These are phyloP conservation scores for Drepanosiphum platanoidis DNA, from an alignment of 2,888 invertebrate species.

Conservation along the genomic window DNA sequence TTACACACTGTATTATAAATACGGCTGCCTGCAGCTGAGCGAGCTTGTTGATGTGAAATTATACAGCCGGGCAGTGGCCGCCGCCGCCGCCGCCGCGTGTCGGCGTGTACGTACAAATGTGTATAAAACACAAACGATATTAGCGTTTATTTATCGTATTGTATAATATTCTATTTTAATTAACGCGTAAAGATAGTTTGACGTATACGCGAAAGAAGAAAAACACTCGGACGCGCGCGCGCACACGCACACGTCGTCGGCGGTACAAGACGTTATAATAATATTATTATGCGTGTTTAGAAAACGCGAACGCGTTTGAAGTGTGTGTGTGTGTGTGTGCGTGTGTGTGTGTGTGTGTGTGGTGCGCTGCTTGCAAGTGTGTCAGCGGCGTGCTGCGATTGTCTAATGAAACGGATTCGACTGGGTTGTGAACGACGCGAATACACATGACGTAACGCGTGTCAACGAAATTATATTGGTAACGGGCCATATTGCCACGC, in stretches of 20 bases:
- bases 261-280: neutral
- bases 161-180: neutral
- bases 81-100: no score
- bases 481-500: neutral
- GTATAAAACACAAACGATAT: neutral
- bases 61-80: no score
- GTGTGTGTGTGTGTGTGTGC: neutral
- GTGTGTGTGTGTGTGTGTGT: neutral
- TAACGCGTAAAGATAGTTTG: neutral
- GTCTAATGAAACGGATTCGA: neutral
- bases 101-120: neutral
- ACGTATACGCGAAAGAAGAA: neutral
- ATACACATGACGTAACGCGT: neutral
- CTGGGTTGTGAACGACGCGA: neutral
- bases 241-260: neutral
- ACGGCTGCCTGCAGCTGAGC: neutral
- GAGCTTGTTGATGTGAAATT: neutral
- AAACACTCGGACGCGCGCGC: no score
- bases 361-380: neutral
- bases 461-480: neutral
- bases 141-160: neutral
- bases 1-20: neutral
- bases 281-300: neutral
- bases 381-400: neutral
- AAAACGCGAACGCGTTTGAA: neutral